These are phyloP conservation scores for Agrochola litura DNA, from an alignment of 2,888 invertebrate genomes.

Conservation along the genomic window DNA sequence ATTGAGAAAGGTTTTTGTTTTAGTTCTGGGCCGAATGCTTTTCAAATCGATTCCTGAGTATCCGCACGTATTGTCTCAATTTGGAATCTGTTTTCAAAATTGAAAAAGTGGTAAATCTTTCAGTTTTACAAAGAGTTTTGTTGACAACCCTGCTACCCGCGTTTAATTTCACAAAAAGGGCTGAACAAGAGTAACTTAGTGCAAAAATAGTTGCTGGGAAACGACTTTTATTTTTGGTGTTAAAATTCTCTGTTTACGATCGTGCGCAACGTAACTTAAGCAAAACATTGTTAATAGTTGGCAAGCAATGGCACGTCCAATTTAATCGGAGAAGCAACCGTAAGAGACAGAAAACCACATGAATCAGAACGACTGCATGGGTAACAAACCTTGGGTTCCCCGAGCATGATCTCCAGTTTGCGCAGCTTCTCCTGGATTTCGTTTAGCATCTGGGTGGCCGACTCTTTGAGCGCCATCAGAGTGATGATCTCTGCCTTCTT, in stretches of 20 bases:
- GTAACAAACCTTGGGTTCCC: constrained; percentile 80
- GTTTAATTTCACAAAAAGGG: no score
- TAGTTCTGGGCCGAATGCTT: no score
- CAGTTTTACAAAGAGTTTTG: no score
- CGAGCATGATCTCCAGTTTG: constrained; percentile 74
- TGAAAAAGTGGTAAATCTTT: no score
- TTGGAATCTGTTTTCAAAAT: no score
- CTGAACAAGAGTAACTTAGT: background rate
- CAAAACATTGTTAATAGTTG: no score
- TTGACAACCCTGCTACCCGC: no score
- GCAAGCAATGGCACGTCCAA: no score
- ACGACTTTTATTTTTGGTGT: background rate
- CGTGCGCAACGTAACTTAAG: background rate
- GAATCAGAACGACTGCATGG: background rate
- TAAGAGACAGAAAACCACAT: background rate
- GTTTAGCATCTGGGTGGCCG: constrained; percentile 69
- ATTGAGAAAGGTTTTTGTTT: no score
- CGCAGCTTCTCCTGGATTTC: constrained; percentile 68
- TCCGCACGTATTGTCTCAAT: no score
- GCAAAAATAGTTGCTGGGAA: background rate
- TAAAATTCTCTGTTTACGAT: background rate
- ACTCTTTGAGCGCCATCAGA: constrained; percentile 72
- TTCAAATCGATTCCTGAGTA: no score
- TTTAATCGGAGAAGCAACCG: no score
- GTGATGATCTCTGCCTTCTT: constrained; percentile 77